Evolutionary conservation across 2,888 invertebrate genomes (phyloP).

Genomic region (Meiosimyza decipiens): DNA sequence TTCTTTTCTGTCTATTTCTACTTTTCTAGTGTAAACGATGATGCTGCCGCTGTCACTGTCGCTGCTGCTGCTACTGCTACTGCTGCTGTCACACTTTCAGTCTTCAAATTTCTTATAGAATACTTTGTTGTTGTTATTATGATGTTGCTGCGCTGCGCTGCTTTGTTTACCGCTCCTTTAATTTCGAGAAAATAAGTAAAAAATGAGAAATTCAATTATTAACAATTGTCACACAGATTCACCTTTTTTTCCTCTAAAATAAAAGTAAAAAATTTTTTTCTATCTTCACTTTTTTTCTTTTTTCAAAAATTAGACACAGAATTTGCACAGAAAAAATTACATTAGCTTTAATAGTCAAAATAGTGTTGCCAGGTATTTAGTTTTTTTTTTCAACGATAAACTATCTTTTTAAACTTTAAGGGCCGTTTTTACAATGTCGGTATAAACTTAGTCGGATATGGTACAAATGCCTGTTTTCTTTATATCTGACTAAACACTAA

Average conservation of each 20-base stretch:
- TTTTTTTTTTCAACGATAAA: too few relatives aligned
- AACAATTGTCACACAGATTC: constrained; percentile 20
- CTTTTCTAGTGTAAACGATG: constrained; percentile 10
- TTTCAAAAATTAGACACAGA: not conserved
- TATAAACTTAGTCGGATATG: too few relatives aligned
- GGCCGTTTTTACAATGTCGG: too few relatives aligned
- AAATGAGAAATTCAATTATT: constrained; percentile 38
- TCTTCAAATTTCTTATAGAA: constrained; percentile 32
- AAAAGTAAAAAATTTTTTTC: constrained; percentile 30
- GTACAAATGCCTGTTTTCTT: too few relatives aligned
- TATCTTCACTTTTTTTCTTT: constrained; percentile 27
- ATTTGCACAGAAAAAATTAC: constrained; percentile 14
- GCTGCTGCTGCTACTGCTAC: constrained; percentile 3
- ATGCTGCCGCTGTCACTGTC: constrained; percentile 17
- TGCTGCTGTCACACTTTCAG: constrained; percentile 16
- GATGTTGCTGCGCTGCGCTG: constrained; percentile 41
- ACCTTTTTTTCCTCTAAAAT: constrained; percentile 9
- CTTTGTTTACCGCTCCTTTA: constrained; percentile 51
- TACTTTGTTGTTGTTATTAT: constrained; percentile 38
- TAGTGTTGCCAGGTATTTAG: too few relatives aligned
- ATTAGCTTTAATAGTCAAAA: too few relatives aligned
- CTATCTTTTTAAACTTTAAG: too few relatives aligned
- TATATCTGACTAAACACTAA: too few relatives aligned
- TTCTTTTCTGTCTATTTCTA: not conserved
- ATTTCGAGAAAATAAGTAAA: constrained; percentile 38